Evolutionary conservation across 2,797 vertebrate genomes (phyloP).

Genomic region (Pseudochirops corinnae): DNA sequence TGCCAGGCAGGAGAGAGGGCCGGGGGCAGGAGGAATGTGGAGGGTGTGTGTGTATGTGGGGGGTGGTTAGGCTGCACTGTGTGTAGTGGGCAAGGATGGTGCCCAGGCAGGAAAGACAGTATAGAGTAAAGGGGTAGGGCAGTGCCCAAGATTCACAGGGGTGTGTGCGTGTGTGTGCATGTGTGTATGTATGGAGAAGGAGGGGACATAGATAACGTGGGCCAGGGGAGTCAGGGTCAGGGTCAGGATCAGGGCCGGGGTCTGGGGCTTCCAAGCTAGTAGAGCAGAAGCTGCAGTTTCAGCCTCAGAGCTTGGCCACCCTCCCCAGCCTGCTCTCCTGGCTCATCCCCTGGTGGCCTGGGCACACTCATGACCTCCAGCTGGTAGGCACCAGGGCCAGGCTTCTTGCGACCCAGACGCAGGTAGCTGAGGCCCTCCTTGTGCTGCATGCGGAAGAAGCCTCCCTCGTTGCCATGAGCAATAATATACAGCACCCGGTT

Average conservation of each 20-base stretch:
- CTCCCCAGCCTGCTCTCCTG: slow-evolving; percentile 89
- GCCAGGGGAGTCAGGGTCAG: not conserved
- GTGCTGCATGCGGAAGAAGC: slow-evolving; percentile 92
- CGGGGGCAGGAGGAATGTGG: too few species aligned
- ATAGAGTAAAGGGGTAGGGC: not conserved
- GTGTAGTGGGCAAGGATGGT: not conserved
- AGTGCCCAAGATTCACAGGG: not conserved
- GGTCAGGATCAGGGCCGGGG: not conserved
- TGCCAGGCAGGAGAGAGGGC: slow-evolving; percentile 10
- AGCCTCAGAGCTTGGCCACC: slow-evolving; percentile 91
- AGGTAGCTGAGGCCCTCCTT: slow-evolving; percentile 91
- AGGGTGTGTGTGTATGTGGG: too few species aligned
- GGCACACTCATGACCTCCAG: slow-evolving; percentile 93
- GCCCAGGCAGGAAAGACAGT: not conserved
- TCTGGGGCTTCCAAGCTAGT: slow-evolving; percentile 66
- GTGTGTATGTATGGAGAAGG: not conserved
- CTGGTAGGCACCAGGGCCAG: slow-evolving; percentile 88
- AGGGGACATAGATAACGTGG: not conserved
- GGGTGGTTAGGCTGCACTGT: not conserved
- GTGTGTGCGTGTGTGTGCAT: not conserved
- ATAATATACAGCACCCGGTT: slow-evolving; percentile 91
- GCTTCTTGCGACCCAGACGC: slow-evolving; percentile 88
- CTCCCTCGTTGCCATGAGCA: slow-evolving; percentile 88
- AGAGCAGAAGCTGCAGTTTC: slow-evolving; percentile 93
- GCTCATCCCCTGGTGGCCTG: slow-evolving; percentile 87